Evolutionary conservation across 2,113 vertebrate species (phyloP), one percentile per base, ranked within the genome.

Genomic region (Sturnira hondurensis): DNA sequence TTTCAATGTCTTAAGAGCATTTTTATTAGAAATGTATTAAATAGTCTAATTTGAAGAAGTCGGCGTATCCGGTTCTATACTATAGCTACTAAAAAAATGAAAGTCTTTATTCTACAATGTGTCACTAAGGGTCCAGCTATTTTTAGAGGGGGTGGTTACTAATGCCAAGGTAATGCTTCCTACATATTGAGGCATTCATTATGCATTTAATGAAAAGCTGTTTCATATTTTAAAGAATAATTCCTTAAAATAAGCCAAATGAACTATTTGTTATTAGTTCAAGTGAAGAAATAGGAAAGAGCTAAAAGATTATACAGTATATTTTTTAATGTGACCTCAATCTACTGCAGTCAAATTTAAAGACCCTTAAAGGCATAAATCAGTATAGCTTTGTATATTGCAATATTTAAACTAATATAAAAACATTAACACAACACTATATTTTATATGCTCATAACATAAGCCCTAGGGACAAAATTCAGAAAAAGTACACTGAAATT

Each of bases 221-320:
- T 65, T 78, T 74, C 16, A 52, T 95, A 70, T 95, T 93, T 89
- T 73, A 73, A 94, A 80, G 54, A 93, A 7, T 68, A 78, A 83
- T 68, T 91, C 4, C 36, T 74, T 52, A 88, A 17, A 93, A 52
- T 13, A 76, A 17, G 13, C 15, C 20, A 12, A 78, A 3, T 56
- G 45, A 89, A 33, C 43, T n/a, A 15, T 92, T 80, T 92, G 73
- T 70, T 86, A 24, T 41, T 74, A 58, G 45, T 74, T 96, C 24
- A 43, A 36, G 26, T 65, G 52, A 94, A 89, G 12, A 92, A 92
- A 78, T 61, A 91, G 52, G 24, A 43, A 74, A 94, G 94, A 67
- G 16, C 15, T 65, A 73, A 50, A 83, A 20, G 43, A 2, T 1
- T 71, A 33, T 76, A 90, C 78, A 83, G 6, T 82, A 2, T 67